These are phyloP conservation scores for Ectemnius continuus DNA, from an alignment of 2,888 invertebrate species.

Conservation along the genomic window DNA sequence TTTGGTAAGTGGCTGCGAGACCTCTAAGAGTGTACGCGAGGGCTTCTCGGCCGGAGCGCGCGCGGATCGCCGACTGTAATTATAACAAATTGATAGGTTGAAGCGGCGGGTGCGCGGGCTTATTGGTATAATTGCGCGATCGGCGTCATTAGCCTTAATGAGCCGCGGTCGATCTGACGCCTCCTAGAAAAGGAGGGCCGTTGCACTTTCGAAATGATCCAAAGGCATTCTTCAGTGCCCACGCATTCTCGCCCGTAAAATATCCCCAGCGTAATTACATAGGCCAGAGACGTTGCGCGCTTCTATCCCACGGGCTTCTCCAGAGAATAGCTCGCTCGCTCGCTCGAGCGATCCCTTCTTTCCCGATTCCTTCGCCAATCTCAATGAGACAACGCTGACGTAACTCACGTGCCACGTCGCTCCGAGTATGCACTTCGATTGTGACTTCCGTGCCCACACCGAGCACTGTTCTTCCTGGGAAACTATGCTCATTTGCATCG, in stretches of 20 bases:
- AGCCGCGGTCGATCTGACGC: conserved; percentile 55
- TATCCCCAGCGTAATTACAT: conserved; percentile 46
- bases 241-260: conserved; percentile 56
- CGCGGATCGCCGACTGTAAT: conserved; percentile 54
- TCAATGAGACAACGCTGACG: not conserved
- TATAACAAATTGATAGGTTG: conserved; percentile 74
- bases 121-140: conserved; percentile 68
- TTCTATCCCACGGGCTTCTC: not conserved
- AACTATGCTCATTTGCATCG: not conserved
- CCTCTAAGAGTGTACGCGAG: conserved; percentile 11
- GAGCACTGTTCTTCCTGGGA: not conserved
- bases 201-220: conserved; percentile 63
- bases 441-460: conserved; percentile 15
- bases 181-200: conserved; percentile 46
- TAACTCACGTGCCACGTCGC: too few relatives aligned
- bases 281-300: not conserved
- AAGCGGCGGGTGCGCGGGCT: conserved; percentile 47
- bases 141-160: conserved; percentile 72
- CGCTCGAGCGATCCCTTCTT: too few relatives aligned
- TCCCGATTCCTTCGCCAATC: conserved; percentile 6
- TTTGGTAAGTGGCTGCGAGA: conserved; percentile 64
- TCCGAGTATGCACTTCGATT: conserved; percentile 18
- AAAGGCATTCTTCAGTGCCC: conserved; percentile 41
- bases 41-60: conserved; percentile 16
- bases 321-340: too few relatives aligned